These are phyloP conservation scores for Stramonita haemastoma DNA, from an alignment of 2,888 invertebrate species.

Conservation along the genomic window DNA sequence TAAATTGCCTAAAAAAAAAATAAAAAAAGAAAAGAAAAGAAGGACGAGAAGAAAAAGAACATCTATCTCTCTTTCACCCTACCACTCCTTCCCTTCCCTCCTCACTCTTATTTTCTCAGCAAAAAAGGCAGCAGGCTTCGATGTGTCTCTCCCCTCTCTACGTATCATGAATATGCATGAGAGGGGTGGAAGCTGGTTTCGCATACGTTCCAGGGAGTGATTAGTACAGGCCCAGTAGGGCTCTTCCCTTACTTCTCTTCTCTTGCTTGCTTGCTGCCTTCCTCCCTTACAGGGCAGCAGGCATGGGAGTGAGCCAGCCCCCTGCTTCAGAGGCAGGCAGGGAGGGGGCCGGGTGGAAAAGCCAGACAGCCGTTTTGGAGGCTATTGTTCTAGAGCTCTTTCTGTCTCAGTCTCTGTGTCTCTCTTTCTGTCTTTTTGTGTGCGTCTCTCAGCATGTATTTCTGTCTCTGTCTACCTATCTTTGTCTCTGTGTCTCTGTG, in stretches of 20 bases:
- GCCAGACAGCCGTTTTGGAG: too few relatives aligned
- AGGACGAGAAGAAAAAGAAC: background rate
- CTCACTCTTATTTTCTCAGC: background rate
- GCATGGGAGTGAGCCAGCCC: too few relatives aligned
- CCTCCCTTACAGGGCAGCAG: background rate
- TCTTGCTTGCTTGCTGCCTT: background rate
- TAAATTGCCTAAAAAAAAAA: conserved; percentile 6
- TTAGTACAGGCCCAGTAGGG: too few relatives aligned
- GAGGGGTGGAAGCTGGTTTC: background rate
- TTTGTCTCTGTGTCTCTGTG: too few relatives aligned
- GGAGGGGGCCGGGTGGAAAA: too few relatives aligned
- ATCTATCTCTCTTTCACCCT: too few relatives aligned
- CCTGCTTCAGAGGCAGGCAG: too few relatives aligned
- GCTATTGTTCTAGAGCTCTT: too few relatives aligned
- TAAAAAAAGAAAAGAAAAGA: background rate
- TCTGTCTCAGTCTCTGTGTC: background rate
- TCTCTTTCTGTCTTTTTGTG: too few relatives aligned
- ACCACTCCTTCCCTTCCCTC: too few relatives aligned
- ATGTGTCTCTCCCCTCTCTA: background rate
- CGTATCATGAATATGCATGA: conserved; percentile 30
- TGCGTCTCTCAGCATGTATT: too few relatives aligned
- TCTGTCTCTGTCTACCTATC: too few relatives aligned
- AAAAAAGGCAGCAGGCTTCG: background rate
- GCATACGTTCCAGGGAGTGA: conserved; percentile 1
- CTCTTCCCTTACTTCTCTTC: background rate